Base-by-base conservation (phyloP, 2,113 vertebrate species). In the Odontesthes bonariensis region DNA sequence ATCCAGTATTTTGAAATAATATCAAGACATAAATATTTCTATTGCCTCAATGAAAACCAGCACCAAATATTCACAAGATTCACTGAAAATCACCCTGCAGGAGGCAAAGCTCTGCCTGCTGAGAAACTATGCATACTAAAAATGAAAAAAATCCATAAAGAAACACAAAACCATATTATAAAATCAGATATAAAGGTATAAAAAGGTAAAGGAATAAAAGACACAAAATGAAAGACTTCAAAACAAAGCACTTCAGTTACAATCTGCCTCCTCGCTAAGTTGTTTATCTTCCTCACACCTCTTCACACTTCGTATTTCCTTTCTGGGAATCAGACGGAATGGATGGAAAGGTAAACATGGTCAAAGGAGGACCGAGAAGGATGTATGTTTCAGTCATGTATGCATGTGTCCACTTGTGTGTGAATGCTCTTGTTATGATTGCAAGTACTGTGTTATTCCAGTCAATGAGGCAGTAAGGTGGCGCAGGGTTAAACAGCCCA, bases 311-410 rank as follows among this genome's bases (percentile, higher is more conserved):
- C 31, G 46, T 61, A 35, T 57, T 72, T 75, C 60, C 73, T 68
- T 56, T 69, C 76, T 73, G 42, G 52, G 69, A 82, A 86, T 42
- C 53, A 16, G 68, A 61, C 58, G 6, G 23, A 52, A 76, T 23
- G 49, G 77, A 80, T 87, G 88, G 86, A 87, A 88, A 90, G 17
- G 81, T 35, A 73, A 88, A 88, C 84, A 84, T 20, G 8, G 10
- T 4, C 0, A 20, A 17, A 20, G 40, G 22, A 52, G 66, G 60
- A 52, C 27, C 12, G 22, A 55, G 22, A 31, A 2, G n/a, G 16
- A 31, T 17, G 31, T 31, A 40, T 52, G 57, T 35, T 57, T 62
- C 5, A n/a, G 47, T 32, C 1, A 3, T 62, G 52, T 61, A 5
- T 49, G 40, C 14, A 13, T 44, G 61, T 78, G 60, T 64, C 46